Evolutionary conservation across 2,797 vertebrate genomes (phyloP).

Genomic region (Fistularia tabacaria): DNA sequence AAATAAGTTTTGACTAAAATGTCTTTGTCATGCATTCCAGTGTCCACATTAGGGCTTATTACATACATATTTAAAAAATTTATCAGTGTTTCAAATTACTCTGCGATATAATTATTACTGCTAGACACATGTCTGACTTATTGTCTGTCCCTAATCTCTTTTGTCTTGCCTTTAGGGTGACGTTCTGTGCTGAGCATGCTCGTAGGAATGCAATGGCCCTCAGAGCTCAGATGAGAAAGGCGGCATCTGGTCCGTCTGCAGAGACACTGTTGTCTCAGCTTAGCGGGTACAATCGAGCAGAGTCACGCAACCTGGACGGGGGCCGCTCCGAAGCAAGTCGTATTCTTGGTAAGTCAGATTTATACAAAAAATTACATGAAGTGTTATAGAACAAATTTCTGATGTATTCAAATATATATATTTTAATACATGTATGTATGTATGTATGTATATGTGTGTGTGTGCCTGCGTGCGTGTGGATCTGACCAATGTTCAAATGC

Average conservation of each 20-base stretch:
- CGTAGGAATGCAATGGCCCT: conserved; percentile 87
- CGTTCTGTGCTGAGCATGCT: conserved; percentile 90
- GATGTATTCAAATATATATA: no score
- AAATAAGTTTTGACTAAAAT: no score
- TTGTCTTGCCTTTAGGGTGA: conserved; percentile 57
- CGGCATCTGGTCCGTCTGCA: conserved; percentile 75
- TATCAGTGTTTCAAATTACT: no score
- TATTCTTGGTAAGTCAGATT: conserved; percentile 78
- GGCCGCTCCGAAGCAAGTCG: conserved; percentile 84
- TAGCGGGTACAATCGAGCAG: conserved; percentile 83
- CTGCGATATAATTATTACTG: no score
- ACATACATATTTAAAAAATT: no score
- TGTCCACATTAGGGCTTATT: no score
- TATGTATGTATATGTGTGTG: background rate
- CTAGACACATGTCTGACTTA: background rate
- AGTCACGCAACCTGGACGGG: conserved; percentile 76
- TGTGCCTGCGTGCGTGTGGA: no score
- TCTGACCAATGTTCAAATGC: background rate
- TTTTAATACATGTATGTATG: background rate
- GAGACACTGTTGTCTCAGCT: conserved; percentile 91
- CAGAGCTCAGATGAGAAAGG: conserved; percentile 89
- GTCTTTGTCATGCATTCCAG: no score
- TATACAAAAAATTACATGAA: background rate
- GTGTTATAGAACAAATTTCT: background rate
- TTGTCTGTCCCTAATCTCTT: background rate